phyloP scores from a whole-genome alignment of 2,888 invertebrate genomes.

The Chloroclysta siterata region DNA sequence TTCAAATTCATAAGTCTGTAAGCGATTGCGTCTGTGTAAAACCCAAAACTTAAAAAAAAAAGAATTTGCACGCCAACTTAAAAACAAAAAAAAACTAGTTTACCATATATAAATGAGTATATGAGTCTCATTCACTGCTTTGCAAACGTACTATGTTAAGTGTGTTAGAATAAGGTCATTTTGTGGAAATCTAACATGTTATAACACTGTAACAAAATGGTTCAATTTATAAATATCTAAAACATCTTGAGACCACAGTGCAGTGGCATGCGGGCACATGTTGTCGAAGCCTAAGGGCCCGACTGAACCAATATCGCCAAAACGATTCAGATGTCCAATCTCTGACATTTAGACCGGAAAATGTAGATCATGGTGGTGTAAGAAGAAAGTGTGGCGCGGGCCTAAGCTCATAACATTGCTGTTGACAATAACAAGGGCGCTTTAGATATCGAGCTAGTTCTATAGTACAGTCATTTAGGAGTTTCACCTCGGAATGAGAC shows the following conservation, averaged over 20 bases:
- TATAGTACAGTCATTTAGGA: too few species aligned
- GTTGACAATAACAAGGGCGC: too few species aligned
- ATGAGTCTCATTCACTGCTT: too few species aligned
- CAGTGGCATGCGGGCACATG: background rate
- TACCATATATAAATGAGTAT: too few species aligned
- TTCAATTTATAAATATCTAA: too few species aligned
- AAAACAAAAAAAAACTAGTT: too few species aligned
- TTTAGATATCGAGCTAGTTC: too few species aligned
- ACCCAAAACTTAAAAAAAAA: background rate
- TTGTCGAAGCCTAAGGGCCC: slow-evolving; percentile 8
- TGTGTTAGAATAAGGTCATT: too few species aligned
- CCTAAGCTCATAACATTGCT: background rate
- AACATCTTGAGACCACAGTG: background rate
- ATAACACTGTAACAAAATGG: too few species aligned
- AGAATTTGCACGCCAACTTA: background rate
- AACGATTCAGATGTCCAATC: slow-evolving; percentile 46
- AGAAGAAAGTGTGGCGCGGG: background rate
- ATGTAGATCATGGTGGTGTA: slow-evolving; percentile 36
- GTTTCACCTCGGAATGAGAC: too few species aligned
- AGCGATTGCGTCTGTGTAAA: background rate
- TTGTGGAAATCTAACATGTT: too few species aligned
- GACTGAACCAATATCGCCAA: slow-evolving; percentile 32
- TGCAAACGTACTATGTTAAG: too few species aligned
- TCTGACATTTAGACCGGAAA: slow-evolving; percentile 51
- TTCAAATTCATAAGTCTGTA: background rate